Evolutionary conservation across 1,140 invertebrate genomes (phyloP).

Genomic region (Ceratina australensis): DNA sequence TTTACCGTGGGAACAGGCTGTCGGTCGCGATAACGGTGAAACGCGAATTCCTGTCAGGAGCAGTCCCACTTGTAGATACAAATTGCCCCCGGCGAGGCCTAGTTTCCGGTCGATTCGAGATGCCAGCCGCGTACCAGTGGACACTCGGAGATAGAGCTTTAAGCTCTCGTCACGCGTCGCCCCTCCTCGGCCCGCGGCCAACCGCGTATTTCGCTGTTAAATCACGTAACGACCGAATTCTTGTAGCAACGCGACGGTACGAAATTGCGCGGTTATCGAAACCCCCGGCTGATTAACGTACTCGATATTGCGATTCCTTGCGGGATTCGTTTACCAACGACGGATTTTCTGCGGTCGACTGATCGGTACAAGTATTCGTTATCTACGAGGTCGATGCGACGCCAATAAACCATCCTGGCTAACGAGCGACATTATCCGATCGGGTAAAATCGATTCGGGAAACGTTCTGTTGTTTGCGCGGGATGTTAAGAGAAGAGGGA

Average conservation of each 20-base stretch:
- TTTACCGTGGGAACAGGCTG: no score
- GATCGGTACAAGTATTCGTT: slow-evolving; percentile 1
- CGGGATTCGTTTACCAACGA: slow-evolving; percentile 6
- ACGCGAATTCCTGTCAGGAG: no score
- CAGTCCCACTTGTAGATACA: no score
- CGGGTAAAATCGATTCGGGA: slow-evolving; percentile 1
- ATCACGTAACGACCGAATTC: slow-evolving; percentile 31
- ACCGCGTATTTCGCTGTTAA: slow-evolving; percentile 35
- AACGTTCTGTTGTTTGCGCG: not conserved
- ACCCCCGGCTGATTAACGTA: slow-evolving; percentile 12
- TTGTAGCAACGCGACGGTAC: slow-evolving; percentile 1
- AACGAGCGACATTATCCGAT: slow-evolving; percentile 19
- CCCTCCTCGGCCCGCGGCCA: slow-evolving; percentile 21
- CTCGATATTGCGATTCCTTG: slow-evolving; percentile 26
- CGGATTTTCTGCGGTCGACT: not conserved
- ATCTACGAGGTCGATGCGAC: not conserved
- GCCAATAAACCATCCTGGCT: slow-evolving; percentile 16
- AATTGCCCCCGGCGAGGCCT: no score
- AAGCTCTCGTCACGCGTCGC: slow-evolving; percentile 31
- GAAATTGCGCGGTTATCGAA: slow-evolving; percentile 2
- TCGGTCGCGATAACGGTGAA: no score
- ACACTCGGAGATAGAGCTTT: slow-evolving; percentile 24
- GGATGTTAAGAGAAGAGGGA: not conserved
- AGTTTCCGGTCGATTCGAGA: slow-evolving; percentile 7
- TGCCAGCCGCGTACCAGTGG: slow-evolving; percentile 18